phyloP scores from a whole-genome alignment of 2,888 invertebrate species.

The Dioctria linearis region DNA sequence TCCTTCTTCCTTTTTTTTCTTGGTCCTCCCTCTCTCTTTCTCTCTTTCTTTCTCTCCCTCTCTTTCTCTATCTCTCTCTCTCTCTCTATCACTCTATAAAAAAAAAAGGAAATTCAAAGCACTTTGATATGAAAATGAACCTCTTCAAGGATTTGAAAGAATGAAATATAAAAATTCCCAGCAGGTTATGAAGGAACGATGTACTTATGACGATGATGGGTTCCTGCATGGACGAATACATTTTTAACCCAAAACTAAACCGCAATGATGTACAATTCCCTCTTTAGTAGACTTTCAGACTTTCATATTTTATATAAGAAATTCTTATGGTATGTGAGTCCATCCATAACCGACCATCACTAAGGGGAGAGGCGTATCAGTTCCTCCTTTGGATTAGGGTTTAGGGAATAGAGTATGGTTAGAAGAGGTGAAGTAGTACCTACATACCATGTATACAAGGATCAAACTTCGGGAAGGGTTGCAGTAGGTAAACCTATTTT shows the following conservation, averaged over 20 bases:
- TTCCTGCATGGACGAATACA: no score
- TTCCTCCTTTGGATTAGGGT: not conserved
- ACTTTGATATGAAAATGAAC: conserved; percentile 34
- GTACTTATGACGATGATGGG: no score
- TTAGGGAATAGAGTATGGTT: no score
- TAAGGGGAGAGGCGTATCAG: not conserved
- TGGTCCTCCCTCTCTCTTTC: no score
- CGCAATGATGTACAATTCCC: not conserved
- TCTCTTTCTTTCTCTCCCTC: no score
- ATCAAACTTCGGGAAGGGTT: not conserved
- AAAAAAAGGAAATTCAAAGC: conserved; percentile 26
- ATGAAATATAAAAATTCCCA: conserved; percentile 28
- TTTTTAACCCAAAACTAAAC: not conserved
- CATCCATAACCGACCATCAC: not conserved
- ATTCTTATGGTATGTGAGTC: not conserved
- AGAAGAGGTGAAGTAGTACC: no score
- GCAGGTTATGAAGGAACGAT: conserved; percentile 20
- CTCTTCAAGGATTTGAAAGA: not conserved
- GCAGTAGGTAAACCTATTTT: not conserved
- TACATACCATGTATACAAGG: no score
- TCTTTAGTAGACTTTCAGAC: not conserved
- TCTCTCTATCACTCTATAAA: no score
- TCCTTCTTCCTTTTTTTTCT: conserved; percentile 3
- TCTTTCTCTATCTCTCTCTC: no score
- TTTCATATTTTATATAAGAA: not conserved